These are phyloP conservation scores for Diuraphis noxia DNA, from an alignment of 1,140 invertebrate species.

Conservation along the genomic window DNA sequence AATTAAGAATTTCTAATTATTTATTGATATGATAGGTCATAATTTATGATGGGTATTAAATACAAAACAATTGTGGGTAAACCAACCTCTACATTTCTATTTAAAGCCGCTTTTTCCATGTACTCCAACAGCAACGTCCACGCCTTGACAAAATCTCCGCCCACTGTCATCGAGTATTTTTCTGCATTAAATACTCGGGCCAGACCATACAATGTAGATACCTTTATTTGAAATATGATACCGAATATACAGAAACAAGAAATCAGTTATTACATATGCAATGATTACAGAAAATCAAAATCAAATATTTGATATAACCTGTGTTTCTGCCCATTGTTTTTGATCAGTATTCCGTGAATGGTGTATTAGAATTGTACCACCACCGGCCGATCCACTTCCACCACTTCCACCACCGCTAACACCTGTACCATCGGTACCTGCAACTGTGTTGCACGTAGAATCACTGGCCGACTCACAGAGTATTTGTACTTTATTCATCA, in stretches of 20 bases:
- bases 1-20: not conserved
- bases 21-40: not conserved
- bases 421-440: not conserved
- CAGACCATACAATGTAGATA: slow-evolving; percentile 74
- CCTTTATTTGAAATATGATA: slow-evolving; percentile 60
- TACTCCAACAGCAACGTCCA: slow-evolving; percentile 92
- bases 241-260: not conserved
- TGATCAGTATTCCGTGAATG: slow-evolving; percentile 98
- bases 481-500: slow-evolving; percentile 88
- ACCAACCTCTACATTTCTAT: slow-evolving; percentile 85
- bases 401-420: not conserved
- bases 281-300: not conserved
- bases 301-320: slow-evolving; percentile 64
- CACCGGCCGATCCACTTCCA: slow-evolving; percentile 82
- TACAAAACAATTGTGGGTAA: not conserved
- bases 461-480: slow-evolving; percentile 90
- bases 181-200: slow-evolving; percentile 87
- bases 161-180: slow-evolving; percentile 77
- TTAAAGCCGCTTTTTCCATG: slow-evolving; percentile 88
- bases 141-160: slow-evolving; percentile 89
- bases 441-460: slow-evolving; percentile 64
- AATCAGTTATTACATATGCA: not conserved
- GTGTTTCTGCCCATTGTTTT: slow-evolving; percentile 99
- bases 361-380: slow-evolving; percentile 91
- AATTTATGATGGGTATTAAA: no score